Conservation (phyloP, 2,797 vertebrate genomes). For the Pseudomugil tenellus region DNA sequence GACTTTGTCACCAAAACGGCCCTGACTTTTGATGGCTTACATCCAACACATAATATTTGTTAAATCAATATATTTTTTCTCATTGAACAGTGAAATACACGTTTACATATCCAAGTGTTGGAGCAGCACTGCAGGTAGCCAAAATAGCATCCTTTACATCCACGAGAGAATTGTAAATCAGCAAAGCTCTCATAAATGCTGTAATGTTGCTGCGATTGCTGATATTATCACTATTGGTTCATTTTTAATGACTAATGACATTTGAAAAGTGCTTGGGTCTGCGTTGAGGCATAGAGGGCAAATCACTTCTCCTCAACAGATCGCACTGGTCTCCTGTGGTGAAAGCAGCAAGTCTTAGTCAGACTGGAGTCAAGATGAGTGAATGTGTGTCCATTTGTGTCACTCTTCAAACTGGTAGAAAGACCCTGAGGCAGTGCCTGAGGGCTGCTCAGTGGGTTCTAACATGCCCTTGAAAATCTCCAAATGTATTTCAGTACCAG, state of each 20-base stretch:
- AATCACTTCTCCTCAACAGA: slow-evolving; percentile 31
- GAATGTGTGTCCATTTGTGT: slow-evolving; percentile 42
- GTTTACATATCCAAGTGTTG: slow-evolving; percentile 31
- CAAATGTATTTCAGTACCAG: slow-evolving; percentile 14
- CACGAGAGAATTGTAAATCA: slow-evolving; percentile 54
- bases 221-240: slow-evolving; percentile 57
- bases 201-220: slow-evolving; percentile 55
- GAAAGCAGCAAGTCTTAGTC: slow-evolving; percentile 47
- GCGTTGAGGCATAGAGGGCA: slow-evolving; percentile 42
- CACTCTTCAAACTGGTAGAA: slow-evolving; percentile 27
- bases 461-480: slow-evolving; percentile 45
- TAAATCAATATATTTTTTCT: slow-evolving; percentile 17
- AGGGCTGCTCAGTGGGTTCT: slow-evolving; percentile 44
- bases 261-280: slow-evolving; percentile 63
- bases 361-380: slow-evolving; percentile 34
- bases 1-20: not conserved
- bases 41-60: slow-evolving; percentile 25
- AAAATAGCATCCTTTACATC: slow-evolving; percentile 41
- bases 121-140: slow-evolving; percentile 32
- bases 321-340: slow-evolving; percentile 37
- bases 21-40: not conserved
- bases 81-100: slow-evolving; percentile 8
- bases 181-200: slow-evolving; percentile 52
- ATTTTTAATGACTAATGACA: slow-evolving; percentile 68
- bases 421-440: slow-evolving; percentile 47